These are phyloP conservation scores for Gasterosteus aculeatus DNA, from an alignment of 2,113 vertebrate genomes.

Conservation along the genomic window DNA sequence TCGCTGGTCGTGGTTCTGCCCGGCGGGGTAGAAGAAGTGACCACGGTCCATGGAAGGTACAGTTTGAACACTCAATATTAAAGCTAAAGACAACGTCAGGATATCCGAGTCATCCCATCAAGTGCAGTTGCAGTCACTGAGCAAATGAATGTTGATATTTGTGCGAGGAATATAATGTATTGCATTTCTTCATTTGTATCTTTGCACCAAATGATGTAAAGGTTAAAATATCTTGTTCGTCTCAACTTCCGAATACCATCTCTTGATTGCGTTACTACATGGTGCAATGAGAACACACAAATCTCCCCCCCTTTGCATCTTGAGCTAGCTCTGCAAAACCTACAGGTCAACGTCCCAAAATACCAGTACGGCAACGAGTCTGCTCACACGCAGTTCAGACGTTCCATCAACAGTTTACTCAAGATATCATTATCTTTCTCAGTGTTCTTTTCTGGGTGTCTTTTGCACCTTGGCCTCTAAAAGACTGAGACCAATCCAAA, in stretches of 20 bases:
- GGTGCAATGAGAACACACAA: neutral
- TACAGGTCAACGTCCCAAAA: conserved; percentile 34
- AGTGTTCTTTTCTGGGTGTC: conserved; percentile 27
- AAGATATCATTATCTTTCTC: conserved; percentile 64
- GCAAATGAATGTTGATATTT: conserved; percentile 3
- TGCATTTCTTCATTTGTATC: conserved; percentile 13
- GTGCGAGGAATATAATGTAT: neutral
- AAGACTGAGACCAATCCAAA: conserved; percentile 46
- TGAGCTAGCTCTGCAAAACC: neutral
- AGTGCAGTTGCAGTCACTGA: conserved; percentile 63
- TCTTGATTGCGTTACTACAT: neutral
- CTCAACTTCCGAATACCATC: neutral
- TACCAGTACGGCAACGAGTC: neutral
- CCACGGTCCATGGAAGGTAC: conserved; percentile 90
- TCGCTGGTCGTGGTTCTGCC: conserved; percentile 90
- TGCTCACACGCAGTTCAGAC: conserved; percentile 12
- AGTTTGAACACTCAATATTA: neutral
- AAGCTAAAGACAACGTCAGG: neutral
- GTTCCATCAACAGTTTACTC: conserved; percentile 60
- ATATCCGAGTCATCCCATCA: conserved; percentile 48
- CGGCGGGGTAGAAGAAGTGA: conserved; percentile 87
- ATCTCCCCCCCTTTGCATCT: neutral
- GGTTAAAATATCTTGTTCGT: neutral
- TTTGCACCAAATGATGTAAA: neutral
- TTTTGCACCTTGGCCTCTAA: conserved; percentile 50